A percentile compares a stretch with the other conserved stretches of the same genome.
Conservation (phyloP, 2,888 invertebrate genomes). For the Dusona sp. region DNA sequence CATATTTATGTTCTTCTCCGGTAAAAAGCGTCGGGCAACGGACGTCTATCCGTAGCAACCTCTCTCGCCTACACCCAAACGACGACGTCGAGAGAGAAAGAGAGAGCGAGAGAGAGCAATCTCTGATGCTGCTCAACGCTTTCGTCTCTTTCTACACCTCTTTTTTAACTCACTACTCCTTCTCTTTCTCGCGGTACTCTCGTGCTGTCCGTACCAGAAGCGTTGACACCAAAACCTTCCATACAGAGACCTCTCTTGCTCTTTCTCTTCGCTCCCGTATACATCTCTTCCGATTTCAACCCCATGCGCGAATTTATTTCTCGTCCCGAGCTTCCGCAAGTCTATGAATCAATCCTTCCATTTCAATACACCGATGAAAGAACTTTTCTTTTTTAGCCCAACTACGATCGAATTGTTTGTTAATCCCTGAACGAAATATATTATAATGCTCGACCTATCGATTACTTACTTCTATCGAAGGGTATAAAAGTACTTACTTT, state of each 20-base stretch:
- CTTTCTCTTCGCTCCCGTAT: slow-evolving; percentile 38
- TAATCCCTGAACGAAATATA: background rate
- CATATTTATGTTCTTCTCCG: slow-evolving; percentile 82
- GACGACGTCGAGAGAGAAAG: slow-evolving; percentile 30
- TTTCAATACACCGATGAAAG: slow-evolving; percentile 35
- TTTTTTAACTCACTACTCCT: slow-evolving; percentile 66
- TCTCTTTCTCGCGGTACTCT: slow-evolving; percentile 59
- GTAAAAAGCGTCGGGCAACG: slow-evolving; percentile 73
- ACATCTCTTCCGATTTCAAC: slow-evolving; percentile 56
- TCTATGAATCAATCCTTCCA: slow-evolving; percentile 55
- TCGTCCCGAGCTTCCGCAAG: slow-evolving; percentile 40
- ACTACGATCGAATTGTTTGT: background rate
- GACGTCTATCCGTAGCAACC: slow-evolving; percentile 59
- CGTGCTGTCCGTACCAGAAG: slow-evolving; percentile 65
- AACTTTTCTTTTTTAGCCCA: background rate
- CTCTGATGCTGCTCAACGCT: slow-evolving; percentile 52
- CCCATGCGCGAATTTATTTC: slow-evolving; percentile 62
- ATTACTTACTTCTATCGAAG: background rate
- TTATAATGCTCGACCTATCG: background rate
- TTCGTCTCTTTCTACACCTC: slow-evolving; percentile 49
- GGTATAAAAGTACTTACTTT: no score
- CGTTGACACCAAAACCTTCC: slow-evolving; percentile 54
- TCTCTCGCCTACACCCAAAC: slow-evolving; percentile 57
- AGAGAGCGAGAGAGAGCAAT: slow-evolving; percentile 19
- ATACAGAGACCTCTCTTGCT: slow-evolving; percentile 15